phyloP scores from a whole-genome alignment of 1,140 invertebrate genomes.

The Anthonomus grandis region DNA sequence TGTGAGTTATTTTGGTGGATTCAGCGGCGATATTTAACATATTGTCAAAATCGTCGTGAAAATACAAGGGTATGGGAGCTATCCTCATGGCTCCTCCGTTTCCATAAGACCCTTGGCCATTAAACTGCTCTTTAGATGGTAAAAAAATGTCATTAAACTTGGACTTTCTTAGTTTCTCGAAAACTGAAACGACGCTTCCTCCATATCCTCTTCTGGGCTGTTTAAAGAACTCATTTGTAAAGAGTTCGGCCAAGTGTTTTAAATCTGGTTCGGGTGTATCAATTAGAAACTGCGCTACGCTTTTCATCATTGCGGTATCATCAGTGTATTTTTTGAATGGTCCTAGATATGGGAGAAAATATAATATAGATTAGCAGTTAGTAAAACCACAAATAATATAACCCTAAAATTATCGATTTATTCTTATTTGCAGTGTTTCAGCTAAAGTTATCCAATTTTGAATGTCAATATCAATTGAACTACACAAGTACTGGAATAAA shows the following conservation, averaged over 20 bases:
- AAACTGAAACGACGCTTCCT: constrained; percentile 59
- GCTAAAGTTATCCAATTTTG: too few relatives aligned
- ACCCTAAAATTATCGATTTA: too few relatives aligned
- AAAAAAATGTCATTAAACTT: constrained; percentile 60
- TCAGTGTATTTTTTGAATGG: constrained; percentile 67
- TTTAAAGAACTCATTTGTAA: constrained; percentile 63
- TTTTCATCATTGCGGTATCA: constrained; percentile 74
- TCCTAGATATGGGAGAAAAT: constrained; percentile 47
- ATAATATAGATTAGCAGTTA: too few relatives aligned
- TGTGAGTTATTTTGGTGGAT: constrained; percentile 65
- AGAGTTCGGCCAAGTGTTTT: constrained; percentile 60
- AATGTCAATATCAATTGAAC: too few relatives aligned
- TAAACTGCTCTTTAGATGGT: constrained; percentile 69
- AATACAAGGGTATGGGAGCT: constrained; percentile 66
- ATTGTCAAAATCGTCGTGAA: constrained; percentile 52
- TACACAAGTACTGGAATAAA: background rate
- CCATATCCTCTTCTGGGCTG: constrained; percentile 69
- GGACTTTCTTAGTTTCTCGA: constrained; percentile 57
- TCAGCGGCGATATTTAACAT: constrained; percentile 54
- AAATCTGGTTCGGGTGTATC: constrained; percentile 57
- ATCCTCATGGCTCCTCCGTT: constrained; percentile 79
- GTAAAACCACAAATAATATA: too few relatives aligned
- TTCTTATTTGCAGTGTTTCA: too few relatives aligned
- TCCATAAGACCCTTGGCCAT: constrained; percentile 70
- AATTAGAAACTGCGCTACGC: constrained; percentile 62